Percentiles rank a stretch among this genome's conserved stretches.
Evolutionary conservation across 2,888 invertebrate species (phyloP).

Genomic region (Hydriomena furcata): DNA sequence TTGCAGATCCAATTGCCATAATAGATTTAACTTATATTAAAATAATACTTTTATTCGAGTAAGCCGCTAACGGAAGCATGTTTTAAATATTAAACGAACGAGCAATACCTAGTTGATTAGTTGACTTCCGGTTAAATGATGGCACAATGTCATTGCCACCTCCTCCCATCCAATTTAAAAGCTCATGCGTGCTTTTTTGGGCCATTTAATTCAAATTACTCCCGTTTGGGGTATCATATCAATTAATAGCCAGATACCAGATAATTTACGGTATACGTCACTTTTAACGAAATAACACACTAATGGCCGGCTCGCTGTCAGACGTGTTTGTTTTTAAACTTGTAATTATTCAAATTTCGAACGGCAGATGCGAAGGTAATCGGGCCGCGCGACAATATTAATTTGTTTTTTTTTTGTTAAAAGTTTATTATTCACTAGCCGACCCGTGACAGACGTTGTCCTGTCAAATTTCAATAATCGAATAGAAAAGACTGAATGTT

Average conservation of each 20-base stretch:
- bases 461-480: too few species aligned
- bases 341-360: conserved; percentile 79
- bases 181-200: conserved; percentile 37
- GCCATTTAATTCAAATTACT: conserved; percentile 59
- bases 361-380: conserved; percentile 69
- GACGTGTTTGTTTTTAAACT: conserved; percentile 31
- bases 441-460: too few species aligned
- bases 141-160: conserved; percentile 17
- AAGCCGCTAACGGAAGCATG: too few species aligned
- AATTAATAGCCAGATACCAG: conserved; percentile 31
- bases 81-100: too few species aligned
- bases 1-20: too few species aligned
- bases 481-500: too few species aligned
- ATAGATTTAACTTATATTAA: too few species aligned
- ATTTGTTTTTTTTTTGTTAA: conserved; percentile 23
- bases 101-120: too few species aligned
- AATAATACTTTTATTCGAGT: too few species aligned
- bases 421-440: too few species aligned
- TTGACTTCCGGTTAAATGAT: conserved; percentile 15
- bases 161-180: conserved; percentile 27
- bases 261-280: conserved; percentile 68
- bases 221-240: conserved; percentile 36
- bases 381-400: conserved; percentile 32
- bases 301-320: conserved; percentile 44
- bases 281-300: conserved; percentile 62